Conservation (phyloP, 2,113 vertebrate species). For the Symphodus melops region DNA sequence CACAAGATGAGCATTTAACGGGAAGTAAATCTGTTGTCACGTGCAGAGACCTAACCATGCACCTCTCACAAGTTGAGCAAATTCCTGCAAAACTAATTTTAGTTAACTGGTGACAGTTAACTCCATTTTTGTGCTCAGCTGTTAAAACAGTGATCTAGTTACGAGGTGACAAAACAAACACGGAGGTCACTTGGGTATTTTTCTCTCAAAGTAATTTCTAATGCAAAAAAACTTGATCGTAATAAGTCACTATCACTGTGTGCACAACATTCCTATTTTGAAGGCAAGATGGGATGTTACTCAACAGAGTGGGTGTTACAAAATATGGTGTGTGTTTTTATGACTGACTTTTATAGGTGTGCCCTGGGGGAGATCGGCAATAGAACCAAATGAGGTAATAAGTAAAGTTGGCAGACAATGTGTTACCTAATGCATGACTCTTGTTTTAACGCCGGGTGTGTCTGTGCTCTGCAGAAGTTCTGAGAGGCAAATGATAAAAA, state of each 20-base stretch:
- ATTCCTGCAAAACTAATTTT: conserved; percentile 22
- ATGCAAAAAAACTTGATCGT: not conserved
- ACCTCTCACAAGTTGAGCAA: conserved; percentile 24
- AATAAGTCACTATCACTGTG: conserved; percentile 1
- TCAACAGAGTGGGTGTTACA: conserved; percentile 26
- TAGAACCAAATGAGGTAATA: conserved; percentile 57
- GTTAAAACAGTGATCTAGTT: conserved; percentile 3
- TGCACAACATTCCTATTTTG: conserved; percentile 6
- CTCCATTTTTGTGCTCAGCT: conserved; percentile 34
- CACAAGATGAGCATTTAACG: conserved; percentile 45
- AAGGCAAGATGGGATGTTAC: not conserved
- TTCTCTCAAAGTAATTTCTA: not conserved
- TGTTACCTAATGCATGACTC: conserved; percentile 43
- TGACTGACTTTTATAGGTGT: conserved; percentile 50
- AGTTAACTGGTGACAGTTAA: conserved; percentile 29
- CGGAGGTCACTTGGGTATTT: not conserved
- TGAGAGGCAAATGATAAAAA: not conserved
- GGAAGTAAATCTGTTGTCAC: conserved; percentile 21
- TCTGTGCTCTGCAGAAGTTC: not conserved
- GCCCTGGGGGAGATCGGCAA: conserved; percentile 31
- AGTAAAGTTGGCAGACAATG: conserved; percentile 39
- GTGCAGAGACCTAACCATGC: conserved; percentile 34
- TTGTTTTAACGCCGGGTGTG: conserved; percentile 13
- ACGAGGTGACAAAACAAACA: not conserved
- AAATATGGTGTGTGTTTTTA: conserved; percentile 46